Base-by-base conservation (phyloP, 2,113 vertebrate genomes). In the Rana temporaria region DNA sequence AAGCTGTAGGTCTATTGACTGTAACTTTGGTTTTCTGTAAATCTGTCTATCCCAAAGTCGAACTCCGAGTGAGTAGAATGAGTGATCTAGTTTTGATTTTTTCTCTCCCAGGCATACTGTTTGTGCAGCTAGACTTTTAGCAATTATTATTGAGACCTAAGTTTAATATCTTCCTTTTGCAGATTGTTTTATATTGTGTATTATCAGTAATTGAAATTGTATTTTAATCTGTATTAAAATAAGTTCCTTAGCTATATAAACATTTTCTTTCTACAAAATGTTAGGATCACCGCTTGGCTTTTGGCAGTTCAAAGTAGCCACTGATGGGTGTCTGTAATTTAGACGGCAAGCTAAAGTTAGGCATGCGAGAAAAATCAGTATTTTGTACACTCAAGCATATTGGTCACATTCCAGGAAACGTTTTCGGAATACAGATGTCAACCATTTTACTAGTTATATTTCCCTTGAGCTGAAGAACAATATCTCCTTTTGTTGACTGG, bases 401-500 rank as follows among this genome's bases (percentile, higher is more conserved):
- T 86, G 84, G 84, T 86, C 85, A 84, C 84, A 86, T 88, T 80
- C 87, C 79, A 81, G 78, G 84, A 86, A 86, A 85, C 0, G 0
- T 30, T 80, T 70, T 53, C 82, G 88, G 86, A 89, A 89, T 92
- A 89, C 91, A 93, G 89, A 91, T 93, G 84, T 85, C 86, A 11
- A 86, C 87, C 1, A 18, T 88, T 90, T 90, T 91, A 87, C 91
- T 92, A 90, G 86, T 74, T 85, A 88, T 84, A 88, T 88, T 91
- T 75, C 87, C 57, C 6, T 85, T 84, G 84, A 77, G 85, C 77
- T 52, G 72, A 84, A 81, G 82, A 91, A 95, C 91, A 95, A 89
- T 91, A 89, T 88, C 84, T 62, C 84, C 87, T 89, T 89, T 95
- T 95, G 92, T 94, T 79, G 76, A 77, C 30, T 85, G 85, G 73